Evolutionary conservation across 2,888 invertebrate species (phyloP).

Genomic region (Pammene aurita): DNA sequence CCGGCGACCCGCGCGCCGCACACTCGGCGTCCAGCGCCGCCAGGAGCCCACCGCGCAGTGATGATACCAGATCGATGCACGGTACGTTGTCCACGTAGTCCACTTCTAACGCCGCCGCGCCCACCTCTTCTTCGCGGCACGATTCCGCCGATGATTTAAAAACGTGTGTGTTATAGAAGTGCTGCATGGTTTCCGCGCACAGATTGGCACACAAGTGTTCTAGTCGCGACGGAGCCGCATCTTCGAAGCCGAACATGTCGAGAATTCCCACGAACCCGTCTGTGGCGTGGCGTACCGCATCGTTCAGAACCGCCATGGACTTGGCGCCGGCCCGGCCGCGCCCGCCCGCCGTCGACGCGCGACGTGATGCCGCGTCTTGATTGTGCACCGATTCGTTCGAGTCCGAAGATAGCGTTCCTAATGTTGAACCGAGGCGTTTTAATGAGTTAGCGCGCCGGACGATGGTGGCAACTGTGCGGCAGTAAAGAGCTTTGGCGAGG

Average conservation of each 20-base stretch:
- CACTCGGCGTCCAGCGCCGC: conserved; percentile 97
- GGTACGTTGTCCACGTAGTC: conserved; percentile 98
- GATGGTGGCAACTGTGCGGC: conserved; percentile 96
- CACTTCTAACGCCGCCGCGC: conserved; percentile 91
- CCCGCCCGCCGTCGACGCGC: conserved; percentile 92
- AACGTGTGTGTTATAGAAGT: conserved; percentile 98
- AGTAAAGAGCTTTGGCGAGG: conserved; percentile 95
- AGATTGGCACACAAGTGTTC: conserved; percentile 97
- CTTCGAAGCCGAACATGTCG: conserved; percentile 98
- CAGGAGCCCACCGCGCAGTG: conserved; percentile 94
- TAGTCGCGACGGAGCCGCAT: conserved; percentile 93
- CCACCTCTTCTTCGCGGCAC: conserved; percentile 95
- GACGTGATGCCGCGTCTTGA: conserved; percentile 93
- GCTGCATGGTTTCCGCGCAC: conserved; percentile 98
- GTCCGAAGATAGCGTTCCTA: conserved; percentile 94
- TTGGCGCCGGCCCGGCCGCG: conserved; percentile 89
- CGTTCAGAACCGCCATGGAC: conserved; percentile 95
- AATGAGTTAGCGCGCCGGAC: conserved; percentile 96
- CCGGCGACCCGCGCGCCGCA: conserved; percentile 90
- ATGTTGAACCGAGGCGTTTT: conserved; percentile 91
- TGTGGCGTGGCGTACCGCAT: conserved; percentile 95
- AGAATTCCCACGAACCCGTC: conserved; percentile 97
- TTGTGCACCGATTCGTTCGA: conserved; percentile 96
- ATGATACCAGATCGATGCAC: conserved; percentile 97
- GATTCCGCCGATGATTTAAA: conserved; percentile 97